Percentiles rank a stretch among this genome's conserved stretches.
Conservation (phyloP, 2,797 vertebrate genomes). For the Zenarchopterus dispar region DNA sequence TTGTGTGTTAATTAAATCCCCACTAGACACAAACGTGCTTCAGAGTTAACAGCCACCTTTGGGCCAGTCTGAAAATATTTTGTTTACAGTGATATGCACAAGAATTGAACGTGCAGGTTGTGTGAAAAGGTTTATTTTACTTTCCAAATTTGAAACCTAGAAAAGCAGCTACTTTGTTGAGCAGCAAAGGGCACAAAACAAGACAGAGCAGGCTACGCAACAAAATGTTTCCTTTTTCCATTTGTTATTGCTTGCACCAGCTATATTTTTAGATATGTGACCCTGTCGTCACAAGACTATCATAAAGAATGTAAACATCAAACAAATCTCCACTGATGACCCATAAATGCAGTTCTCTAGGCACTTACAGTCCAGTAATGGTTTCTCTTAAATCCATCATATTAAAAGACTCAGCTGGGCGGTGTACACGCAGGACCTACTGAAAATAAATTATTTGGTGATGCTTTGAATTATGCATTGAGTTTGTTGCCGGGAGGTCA, state of each 20-base stretch:
- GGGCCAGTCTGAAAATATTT: too few species aligned
- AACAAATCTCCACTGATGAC: constrained; percentile 6
- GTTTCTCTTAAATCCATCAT: constrained; percentile 6
- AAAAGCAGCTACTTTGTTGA: neutral
- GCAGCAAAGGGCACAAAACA: neutral
- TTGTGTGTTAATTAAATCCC: too few species aligned
- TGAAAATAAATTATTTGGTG: constrained; percentile 56
- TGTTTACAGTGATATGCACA: too few species aligned
- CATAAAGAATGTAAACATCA: constrained; percentile 4
- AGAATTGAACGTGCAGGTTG: too few species aligned
- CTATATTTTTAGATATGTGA: neutral
- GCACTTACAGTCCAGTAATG: constrained; percentile 4
- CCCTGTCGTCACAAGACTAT: neutral
- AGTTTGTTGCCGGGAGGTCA: constrained; percentile 36
- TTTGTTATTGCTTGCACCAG: neutral
- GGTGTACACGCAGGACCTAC: constrained; percentile 31
- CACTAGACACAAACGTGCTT: too few species aligned
- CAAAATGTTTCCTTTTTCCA: neutral
- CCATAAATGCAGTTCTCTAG: neutral
- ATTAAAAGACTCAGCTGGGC: constrained; percentile 29
- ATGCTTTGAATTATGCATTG: constrained; percentile 54
- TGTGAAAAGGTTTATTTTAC: too few species aligned
- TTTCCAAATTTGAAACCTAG: too few species aligned
- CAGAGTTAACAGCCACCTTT: too few species aligned
- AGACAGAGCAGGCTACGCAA: too few species aligned